Conservation (phyloP, 2,113 vertebrate species). For the Mus musculus region GRCm39 chr12:53171001-53171500, state of each 20-base stretch:
- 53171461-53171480: conserved; percentile 85
- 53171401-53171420: conserved; percentile 76
- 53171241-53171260: conserved; percentile 87
- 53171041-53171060: conserved; percentile 89
- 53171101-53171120: conserved; percentile 89
- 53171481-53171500: conserved; percentile 82
- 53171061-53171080: conserved; percentile 89
- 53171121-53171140: conserved; percentile 89
- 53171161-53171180: conserved; percentile 82
- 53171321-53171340: conserved; percentile 76
- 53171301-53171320: conserved; percentile 80
- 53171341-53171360: conserved; percentile 82
- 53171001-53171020: conserved; percentile 84
- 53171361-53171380: conserved; percentile 67
- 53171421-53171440: conserved; percentile 78
- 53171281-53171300: conserved; percentile 86
- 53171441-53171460: conserved; percentile 84
- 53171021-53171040: conserved; percentile 88
- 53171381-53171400: conserved; percentile 74
- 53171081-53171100: conserved; percentile 90
- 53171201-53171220: conserved; percentile 84
- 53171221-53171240: conserved; percentile 86
- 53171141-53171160: conserved; percentile 88
- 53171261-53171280: conserved; percentile 82
- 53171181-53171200: conserved; percentile 88